phyloP scores from a whole-genome alignment of 1,140 invertebrate genomes.

The Drosophila pandora region DNA sequence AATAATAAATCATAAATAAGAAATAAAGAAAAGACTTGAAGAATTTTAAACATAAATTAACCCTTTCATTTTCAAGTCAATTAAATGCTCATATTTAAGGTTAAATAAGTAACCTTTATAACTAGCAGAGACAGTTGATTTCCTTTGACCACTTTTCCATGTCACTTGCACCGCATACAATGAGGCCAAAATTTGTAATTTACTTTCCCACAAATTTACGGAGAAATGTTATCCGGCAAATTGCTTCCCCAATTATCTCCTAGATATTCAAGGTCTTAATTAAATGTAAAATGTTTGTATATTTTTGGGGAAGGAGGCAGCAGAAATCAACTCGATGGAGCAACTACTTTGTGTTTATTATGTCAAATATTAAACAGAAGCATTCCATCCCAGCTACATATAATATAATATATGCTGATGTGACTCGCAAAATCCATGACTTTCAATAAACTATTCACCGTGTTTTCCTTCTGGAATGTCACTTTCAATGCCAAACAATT shows the following conservation, averaged over 20 bases:
- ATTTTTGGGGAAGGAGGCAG: neutral
- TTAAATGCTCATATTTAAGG: neutral
- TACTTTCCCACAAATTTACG: neutral
- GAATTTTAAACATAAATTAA: neutral
- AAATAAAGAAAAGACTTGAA: neutral
- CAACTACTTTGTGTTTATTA: conserved; percentile 1
- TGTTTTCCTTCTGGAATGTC: conserved; percentile 3
- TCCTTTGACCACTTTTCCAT: neutral
- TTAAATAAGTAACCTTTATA: too few relatives aligned
- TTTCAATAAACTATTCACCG: too few relatives aligned
- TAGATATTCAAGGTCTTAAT: neutral
- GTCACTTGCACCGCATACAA: neutral
- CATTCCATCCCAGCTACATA: too few relatives aligned
- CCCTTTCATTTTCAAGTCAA: neutral
- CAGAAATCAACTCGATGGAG: neutral
- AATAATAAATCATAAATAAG: neutral
- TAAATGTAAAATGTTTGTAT: neutral
- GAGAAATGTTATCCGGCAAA: neutral
- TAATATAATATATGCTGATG: too few relatives aligned
- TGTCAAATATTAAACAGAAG: neutral
- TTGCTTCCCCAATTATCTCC: neutral
- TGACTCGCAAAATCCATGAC: too few relatives aligned
- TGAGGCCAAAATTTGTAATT: neutral
- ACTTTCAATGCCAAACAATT: conserved; percentile 17
- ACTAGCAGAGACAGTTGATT: too few relatives aligned